Evolutionary conservation across 2,113 vertebrate genomes (phyloP).

Genomic region (Amblyornis subalaris): DNA sequence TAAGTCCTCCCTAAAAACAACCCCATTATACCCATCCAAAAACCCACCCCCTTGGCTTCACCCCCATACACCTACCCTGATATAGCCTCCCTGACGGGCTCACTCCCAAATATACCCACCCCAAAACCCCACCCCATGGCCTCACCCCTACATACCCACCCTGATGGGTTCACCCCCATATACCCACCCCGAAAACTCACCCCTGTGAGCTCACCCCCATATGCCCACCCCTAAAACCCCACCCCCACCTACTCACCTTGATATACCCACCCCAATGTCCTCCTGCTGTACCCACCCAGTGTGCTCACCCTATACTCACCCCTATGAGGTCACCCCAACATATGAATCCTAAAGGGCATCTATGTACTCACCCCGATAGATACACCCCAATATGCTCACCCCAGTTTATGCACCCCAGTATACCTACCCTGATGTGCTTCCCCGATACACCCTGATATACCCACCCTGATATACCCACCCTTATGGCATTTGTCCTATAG

Average conservation of each 20-base stretch:
- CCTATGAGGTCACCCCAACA: not conserved
- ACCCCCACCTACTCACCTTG: not conserved
- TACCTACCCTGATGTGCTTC: not conserved
- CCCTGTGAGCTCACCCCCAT: too few species aligned
- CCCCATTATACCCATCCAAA: not conserved
- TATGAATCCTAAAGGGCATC: not conserved
- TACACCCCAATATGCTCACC: not conserved
- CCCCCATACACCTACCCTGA: not conserved
- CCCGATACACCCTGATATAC: not conserved
- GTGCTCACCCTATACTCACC: not conserved
- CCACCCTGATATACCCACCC: too few species aligned
- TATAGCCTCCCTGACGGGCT: not conserved
- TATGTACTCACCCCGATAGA: rapidly evolving
- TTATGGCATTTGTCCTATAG: too few species aligned
- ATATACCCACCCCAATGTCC: not conserved
- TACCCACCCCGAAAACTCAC: not conserved
- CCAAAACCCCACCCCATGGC: too few species aligned
- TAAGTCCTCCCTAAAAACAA: not conserved
- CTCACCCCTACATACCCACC: too few species aligned
- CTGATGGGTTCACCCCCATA: not conserved
- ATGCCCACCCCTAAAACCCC: not conserved
- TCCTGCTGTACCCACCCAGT: not conserved
- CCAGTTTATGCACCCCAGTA: not conserved
- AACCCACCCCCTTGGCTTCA: not conserved
- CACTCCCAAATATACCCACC: not conserved